Base-by-base conservation (phyloP, 2,797 vertebrate genomes). In the Cossypha niveicapilla region DNA sequence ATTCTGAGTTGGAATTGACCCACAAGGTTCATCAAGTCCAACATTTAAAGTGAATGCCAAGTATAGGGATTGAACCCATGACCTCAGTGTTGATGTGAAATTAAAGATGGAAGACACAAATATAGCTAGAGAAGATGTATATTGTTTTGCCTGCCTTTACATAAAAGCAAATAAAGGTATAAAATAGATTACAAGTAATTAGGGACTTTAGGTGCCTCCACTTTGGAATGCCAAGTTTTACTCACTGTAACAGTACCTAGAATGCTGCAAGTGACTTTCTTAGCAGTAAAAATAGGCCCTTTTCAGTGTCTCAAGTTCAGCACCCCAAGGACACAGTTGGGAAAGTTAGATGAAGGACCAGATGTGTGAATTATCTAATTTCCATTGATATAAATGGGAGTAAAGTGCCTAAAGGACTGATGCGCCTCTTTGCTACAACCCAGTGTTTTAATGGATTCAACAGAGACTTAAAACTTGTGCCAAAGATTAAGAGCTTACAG, bases 321-420 rank as follows among this genome's bases (percentile, higher is more conserved):
- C 23, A 73, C 54, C 30, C 60, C 28, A 67, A 85, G 63, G 37
- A 53, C 60, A 48, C 10, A 35, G 37, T 12, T 82, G 63, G 73
- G 65, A 84, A 93, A 58, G 50, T 66, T 70, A 86, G 73, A 72
- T 0, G 0, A 72, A 76, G 41, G 35, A 92, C 17, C 71, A 95
- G 84, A 92, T 89, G 71, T 77, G 67, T 85, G 72, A 96, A 96
- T 93, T 91, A 79, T 67, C 71, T 92, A 35, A 93, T 96, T 94
- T 85, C 45, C 75, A 92, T 65, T 80, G 53, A 88, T 91, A 41
- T 35, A 92, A 85, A 93, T 57, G 48, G 41, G 24, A 89, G 63
- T 53, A 79, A 79, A 94, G 56, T 35, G 30, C 41, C 80, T 85
- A 67, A 91, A 87, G 60, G 22, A 82, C 68, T n/a, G n/a, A 74